Evolutionary conservation across 2,113 vertebrate genomes (phyloP).

Genomic region (Gopherus flavomarginatus): DNA sequence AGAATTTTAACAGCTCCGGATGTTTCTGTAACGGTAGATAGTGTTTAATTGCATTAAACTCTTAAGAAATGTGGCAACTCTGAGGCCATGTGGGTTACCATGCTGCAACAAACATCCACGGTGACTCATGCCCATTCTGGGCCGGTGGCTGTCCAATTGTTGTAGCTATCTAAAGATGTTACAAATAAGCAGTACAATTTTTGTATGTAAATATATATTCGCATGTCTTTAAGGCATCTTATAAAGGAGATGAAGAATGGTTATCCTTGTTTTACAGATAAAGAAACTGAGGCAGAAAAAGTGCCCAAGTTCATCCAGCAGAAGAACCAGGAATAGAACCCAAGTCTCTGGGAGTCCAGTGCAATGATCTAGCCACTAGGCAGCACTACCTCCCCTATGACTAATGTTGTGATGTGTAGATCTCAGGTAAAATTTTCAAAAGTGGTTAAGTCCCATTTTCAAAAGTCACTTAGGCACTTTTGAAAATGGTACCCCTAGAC

Average conservation of each 20-base stretch:
- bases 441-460: not conserved
- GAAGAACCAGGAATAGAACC: not conserved
- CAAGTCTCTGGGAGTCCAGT: not conserved
- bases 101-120: not conserved
- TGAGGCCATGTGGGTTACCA: not conserved
- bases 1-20: not conserved
- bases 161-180: not conserved
- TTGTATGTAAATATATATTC: not conserved
- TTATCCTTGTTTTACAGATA: not conserved
- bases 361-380: not conserved
- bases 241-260: fast-evolving
- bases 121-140: not conserved
- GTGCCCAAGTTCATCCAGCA: not conserved
- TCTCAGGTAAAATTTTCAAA: not conserved
- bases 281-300: not conserved
- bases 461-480: not conserved
- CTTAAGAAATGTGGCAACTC: not conserved
- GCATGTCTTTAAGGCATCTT: not conserved
- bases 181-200: not conserved
- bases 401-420: not conserved
- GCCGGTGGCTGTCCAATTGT: not conserved
- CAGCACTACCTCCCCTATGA: not conserved
- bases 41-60: conserved; percentile 8
- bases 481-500: not conserved
- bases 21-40: not conserved